Evolutionary conservation across 2,888 invertebrate species (phyloP).

Genomic region (Melanotus villosus): DNA sequence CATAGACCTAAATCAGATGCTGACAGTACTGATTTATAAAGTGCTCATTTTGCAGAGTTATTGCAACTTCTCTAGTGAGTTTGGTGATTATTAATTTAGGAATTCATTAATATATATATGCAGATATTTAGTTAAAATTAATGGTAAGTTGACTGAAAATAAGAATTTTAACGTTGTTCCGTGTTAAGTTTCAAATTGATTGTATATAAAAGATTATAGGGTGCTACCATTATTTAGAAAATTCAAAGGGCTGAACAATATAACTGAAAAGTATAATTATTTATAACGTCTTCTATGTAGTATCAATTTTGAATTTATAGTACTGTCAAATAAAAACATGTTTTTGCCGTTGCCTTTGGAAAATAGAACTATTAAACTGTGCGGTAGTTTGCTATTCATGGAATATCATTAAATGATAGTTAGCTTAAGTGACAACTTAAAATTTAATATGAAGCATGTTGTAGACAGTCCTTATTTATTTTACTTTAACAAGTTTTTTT

Average conservation of each 20-base stretch:
- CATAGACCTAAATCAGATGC: conserved; percentile 54
- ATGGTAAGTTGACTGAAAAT: conserved; percentile 51
- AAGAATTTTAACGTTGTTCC: conserved; percentile 47
- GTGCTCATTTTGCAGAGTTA: conserved; percentile 16
- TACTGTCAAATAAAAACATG: too few relatives aligned
- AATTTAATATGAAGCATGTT: too few relatives aligned
- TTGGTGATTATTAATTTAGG: conserved; percentile 51
- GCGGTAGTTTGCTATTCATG: too few relatives aligned
- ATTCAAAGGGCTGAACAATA: background rate
- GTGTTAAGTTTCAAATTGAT: conserved; percentile 43
- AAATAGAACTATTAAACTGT: too few relatives aligned
- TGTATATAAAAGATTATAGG: conserved; percentile 9
- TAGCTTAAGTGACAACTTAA: too few relatives aligned
- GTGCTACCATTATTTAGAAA: conserved; percentile 9
- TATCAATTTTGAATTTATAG: too few relatives aligned
- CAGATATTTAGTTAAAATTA: conserved; percentile 30
- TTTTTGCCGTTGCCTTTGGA: too few relatives aligned
- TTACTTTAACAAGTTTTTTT: too few relatives aligned
- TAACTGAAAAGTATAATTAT: too few relatives aligned
- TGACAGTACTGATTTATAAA: conserved; percentile 66
- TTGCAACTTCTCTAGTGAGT: conserved; percentile 51
- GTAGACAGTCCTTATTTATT: too few relatives aligned
- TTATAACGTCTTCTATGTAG: too few relatives aligned
- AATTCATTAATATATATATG: conserved; percentile 26
- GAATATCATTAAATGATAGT: too few relatives aligned